phyloP scores from a whole-genome alignment of 2,888 invertebrate genomes.

The Sacculina carcini region DNA sequence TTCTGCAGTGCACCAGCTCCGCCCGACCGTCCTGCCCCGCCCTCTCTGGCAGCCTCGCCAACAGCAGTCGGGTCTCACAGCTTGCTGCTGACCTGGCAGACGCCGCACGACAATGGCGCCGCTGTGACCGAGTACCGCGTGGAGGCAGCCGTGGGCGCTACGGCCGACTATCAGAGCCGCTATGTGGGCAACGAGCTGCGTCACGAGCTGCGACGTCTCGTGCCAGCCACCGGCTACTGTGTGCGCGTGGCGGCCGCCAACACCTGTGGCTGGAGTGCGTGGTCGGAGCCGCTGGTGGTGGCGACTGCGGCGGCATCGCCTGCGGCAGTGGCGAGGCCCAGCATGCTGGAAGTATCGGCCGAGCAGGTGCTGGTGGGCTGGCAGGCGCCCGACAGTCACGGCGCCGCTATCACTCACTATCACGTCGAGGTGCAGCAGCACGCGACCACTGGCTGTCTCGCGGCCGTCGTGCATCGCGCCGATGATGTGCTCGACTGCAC shows the following conservation, averaged over 20 bases:
- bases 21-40: constrained; percentile 42
- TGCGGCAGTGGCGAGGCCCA: constrained; percentile 31
- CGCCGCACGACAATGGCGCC: constrained; percentile 53
- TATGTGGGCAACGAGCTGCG: constrained; percentile 31
- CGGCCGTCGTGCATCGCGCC: constrained; percentile 15
- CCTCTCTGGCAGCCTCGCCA: constrained; percentile 31
- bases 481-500: constrained; percentile 14
- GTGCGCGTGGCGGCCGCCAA: constrained; percentile 50
- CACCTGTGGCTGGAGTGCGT: constrained; percentile 47
- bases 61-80: too few species aligned
- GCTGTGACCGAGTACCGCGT: constrained; percentile 50
- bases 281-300: constrained; percentile 36
- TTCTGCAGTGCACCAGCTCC: constrained; percentile 53
- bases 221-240: constrained; percentile 50
- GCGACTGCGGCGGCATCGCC: constrained; percentile 58
- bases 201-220: constrained; percentile 41
- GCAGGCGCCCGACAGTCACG: constrained; percentile 46
- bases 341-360: constrained; percentile 35
- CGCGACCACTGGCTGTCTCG: constrained; percentile 24
- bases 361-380: constrained; percentile 41
- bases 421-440: constrained; percentile 39
- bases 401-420: constrained; percentile 45
- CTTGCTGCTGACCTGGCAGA: constrained; percentile 40
- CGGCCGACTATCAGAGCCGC: constrained; percentile 21
- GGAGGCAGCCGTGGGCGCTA: constrained; percentile 28